phyloP scores from a whole-genome alignment of 2,797 vertebrate species.

The Triplophysa yarkandensis region DNA sequence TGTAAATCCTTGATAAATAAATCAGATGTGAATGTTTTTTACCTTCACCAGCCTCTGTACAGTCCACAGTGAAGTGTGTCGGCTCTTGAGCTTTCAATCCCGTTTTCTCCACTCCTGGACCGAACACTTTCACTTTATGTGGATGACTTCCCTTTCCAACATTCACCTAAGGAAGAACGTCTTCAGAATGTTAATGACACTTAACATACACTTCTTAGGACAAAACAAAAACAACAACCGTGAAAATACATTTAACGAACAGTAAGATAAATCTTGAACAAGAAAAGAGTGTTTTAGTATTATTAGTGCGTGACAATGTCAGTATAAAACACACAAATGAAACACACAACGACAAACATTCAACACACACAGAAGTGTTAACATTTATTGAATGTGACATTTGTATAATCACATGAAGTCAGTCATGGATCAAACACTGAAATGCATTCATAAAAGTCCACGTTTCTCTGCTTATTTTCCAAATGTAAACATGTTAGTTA shows the following conservation, averaged over 20 bases:
- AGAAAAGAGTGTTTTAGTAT: too few species aligned
- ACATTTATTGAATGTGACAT: slow-evolving; percentile 48
- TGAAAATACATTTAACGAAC: not conserved
- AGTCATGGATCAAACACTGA: slow-evolving; percentile 44
- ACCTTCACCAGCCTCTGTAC: slow-evolving; percentile 95
- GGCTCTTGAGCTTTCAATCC: slow-evolving; percentile 94
- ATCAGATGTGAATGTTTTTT: slow-evolving; percentile 44
- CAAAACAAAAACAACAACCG: not conserved
- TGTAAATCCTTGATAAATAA: not conserved
- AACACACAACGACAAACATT: slow-evolving; percentile 38
- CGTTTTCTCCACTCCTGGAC: slow-evolving; percentile 88
- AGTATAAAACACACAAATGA: not conserved
- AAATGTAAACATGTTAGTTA: slow-evolving; percentile 28
- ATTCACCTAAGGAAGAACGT: slow-evolving; percentile 76
- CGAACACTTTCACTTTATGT: slow-evolving; percentile 89
- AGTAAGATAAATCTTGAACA: too few species aligned
- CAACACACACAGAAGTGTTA: slow-evolving; percentile 14
- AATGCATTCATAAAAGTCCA: slow-evolving; percentile 7
- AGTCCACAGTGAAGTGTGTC: slow-evolving; percentile 97
- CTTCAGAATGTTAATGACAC: slow-evolving; percentile 17
- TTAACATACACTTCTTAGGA: not conserved
- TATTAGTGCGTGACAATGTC: slow-evolving; percentile 1
- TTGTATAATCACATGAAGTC: slow-evolving; percentile 4
- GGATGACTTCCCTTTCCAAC: slow-evolving; percentile 96
- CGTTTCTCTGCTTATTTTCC: not conserved